A percentile compares a stretch with the other conserved stretches of the same genome.
Conservation (phyloP, 2,888 invertebrate species). For the Acrobasis suavella region DNA sequence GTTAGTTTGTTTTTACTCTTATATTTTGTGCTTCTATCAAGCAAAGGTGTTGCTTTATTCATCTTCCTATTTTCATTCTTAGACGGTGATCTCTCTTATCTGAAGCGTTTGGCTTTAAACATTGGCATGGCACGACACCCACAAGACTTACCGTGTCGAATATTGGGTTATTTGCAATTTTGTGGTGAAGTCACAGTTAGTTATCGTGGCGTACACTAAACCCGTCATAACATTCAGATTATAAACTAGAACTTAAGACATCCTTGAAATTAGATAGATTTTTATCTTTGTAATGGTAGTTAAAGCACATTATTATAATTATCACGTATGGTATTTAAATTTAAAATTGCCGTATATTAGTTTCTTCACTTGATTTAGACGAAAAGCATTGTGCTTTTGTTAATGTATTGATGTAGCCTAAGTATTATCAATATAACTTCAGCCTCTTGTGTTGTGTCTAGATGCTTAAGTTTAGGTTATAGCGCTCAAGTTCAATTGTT, state of each 20-base stretch:
- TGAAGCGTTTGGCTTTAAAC: slow-evolving; percentile 77
- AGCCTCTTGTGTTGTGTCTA: slow-evolving; percentile 59
- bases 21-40: slow-evolving; percentile 69
- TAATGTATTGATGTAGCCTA: slow-evolving; percentile 21
- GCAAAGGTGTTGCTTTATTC: slow-evolving; percentile 76
- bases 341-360: slow-evolving; percentile 45
- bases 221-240: slow-evolving; percentile 40
- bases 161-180: slow-evolving; percentile 52
- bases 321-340: slow-evolving; percentile 43
- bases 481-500: slow-evolving; percentile 56
- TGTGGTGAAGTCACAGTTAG: slow-evolving; percentile 58
- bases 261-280: slow-evolving; percentile 32
- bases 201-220: slow-evolving; percentile 56
- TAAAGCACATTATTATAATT: slow-evolving; percentile 47
- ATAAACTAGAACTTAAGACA: slow-evolving; percentile 40
- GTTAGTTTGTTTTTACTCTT: slow-evolving; percentile 66
- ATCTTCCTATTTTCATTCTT: slow-evolving; percentile 71
- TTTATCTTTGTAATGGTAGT: slow-evolving; percentile 22
- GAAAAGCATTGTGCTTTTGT: slow-evolving; percentile 31
- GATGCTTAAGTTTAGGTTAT: slow-evolving; percentile 71
- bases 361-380: slow-evolving; percentile 40
- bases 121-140: slow-evolving; percentile 79
- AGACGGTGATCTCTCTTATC: slow-evolving; percentile 66
- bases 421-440: slow-evolving; percentile 26
- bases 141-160: slow-evolving; percentile 62